Percentiles rank a stretch among this genome's conserved stretches.
phyloP scores from a whole-genome alignment of 2,888 invertebrate genomes.

The Ferrisia virgata region DNA sequence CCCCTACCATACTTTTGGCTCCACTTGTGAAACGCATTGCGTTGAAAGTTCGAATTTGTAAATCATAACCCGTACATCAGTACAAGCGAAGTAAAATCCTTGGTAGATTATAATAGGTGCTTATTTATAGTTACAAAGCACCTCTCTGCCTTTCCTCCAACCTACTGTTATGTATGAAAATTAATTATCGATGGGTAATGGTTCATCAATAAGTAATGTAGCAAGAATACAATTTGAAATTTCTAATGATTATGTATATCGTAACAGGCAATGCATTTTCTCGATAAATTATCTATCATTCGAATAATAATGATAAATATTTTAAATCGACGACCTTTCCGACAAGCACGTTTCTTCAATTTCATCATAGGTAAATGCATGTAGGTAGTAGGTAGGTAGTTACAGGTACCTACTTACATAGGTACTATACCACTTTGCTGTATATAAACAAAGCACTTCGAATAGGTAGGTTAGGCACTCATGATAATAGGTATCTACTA shows the following conservation, averaged over 20 bases:
- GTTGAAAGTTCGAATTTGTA: too few species aligned
- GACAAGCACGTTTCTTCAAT: neutral
- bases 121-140: neutral
- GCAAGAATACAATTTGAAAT: neutral
- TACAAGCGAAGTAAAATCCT: neutral
- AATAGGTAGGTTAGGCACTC: too few species aligned
- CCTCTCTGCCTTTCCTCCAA: neutral
- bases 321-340: neutral
- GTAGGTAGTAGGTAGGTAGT: too few species aligned
- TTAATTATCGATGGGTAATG: too few species aligned
- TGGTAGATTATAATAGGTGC: neutral
- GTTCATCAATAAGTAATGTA: neutral
- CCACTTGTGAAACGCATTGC: too few species aligned
- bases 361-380: too few species aligned
- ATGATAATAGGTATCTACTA: too few species aligned
- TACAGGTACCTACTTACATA: too few species aligned
- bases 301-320: too few species aligned
- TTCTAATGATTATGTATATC: neutral
- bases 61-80: too few species aligned
- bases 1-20: too few species aligned
- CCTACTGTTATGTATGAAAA: too few species aligned
- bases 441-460: neutral
- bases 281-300: neutral
- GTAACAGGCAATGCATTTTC: neutral
- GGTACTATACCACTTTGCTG: neutral